These are phyloP conservation scores for Oophaga pumilio DNA, from an alignment of 2,113 vertebrate genomes.

Conservation along the genomic window DNA sequence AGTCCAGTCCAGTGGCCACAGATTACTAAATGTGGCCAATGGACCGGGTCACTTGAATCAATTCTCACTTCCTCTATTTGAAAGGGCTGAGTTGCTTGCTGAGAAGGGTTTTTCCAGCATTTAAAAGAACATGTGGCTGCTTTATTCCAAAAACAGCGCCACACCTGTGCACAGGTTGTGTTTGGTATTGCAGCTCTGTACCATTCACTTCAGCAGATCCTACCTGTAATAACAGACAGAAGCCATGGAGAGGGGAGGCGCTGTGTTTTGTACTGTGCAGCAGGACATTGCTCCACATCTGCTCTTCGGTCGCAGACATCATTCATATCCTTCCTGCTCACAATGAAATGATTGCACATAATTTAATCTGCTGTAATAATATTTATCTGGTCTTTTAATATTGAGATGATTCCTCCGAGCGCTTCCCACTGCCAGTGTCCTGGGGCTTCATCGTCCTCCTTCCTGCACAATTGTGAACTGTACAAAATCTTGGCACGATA, in stretches of 20 bases:
- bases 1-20: too few species aligned
- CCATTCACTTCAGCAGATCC: not conserved
- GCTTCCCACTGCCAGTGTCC: constrained; percentile 8
- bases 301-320: not conserved
- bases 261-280: not conserved
- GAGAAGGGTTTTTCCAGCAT: too few species aligned
- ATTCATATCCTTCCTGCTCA: not conserved
- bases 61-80: too few species aligned
- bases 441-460: not conserved
- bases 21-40: too few species aligned
- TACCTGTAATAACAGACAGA: not conserved
- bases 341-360: not conserved
- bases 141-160: not conserved
- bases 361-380: constrained; percentile 5
- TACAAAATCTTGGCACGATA: not conserved
- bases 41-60: too few species aligned
- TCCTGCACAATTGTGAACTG: not conserved
- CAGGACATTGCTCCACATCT: not conserved
- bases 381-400: constrained; percentile 32
- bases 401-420: not conserved
- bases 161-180: not conserved
- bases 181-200: not conserved
- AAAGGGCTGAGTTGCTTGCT: too few species aligned
- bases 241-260: not conserved
- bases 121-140: too few species aligned